Evolutionary conservation across 2,113 vertebrate genomes (phyloP), one percentile per base, ranked within the genome.

Genomic region (Pithys albifrons): DNA sequence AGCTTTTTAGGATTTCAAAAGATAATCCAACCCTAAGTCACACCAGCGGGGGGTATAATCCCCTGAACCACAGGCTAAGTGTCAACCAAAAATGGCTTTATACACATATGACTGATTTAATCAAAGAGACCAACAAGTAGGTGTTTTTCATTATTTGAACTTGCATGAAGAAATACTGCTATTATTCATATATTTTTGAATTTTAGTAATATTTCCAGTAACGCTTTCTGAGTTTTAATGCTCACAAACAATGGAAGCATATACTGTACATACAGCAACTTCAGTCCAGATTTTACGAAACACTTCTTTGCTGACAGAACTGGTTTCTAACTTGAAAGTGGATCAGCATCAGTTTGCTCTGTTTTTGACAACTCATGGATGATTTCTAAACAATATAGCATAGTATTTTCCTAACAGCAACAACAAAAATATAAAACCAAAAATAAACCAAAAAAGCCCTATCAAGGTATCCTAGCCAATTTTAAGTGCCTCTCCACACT

Each of bases 1-100:
- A 66, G 71, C 39, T 88, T 85, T 91, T 90, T 51, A 83, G 85
- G 82, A 93, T 93, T 88, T 94, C 64, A 71, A 54, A 96, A 88
- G n/a, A 76, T 91, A 95, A 96, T 85, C 73, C 54, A 57, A 25
- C 31, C 45, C 51, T 52, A 52, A 91, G 22, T 91, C 72, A 95
- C 46, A 88, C 51, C 64, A 74, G 58, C 59, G 35, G 22, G 51
- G 55, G 33, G 20, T 71, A 76, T 93, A 96, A 97, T 92, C 39
- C 43, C 19, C 77, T 91, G 64, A 91, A 86, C 29, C 41, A 76
- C 8, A 84, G 72, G 35, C 43, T 55, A 88, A 92, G 55, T 77
- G 51, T 33, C 43, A 84, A 62, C 41, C 14, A 43, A 94, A 91
- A 52, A 71, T 58, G 74, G 67, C 39, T 82, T 85, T 71, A 93